These are phyloP conservation scores for Triplophysa yarkandensis DNA, from an alignment of 2,797 vertebrate species.

Conservation along the genomic window DNA sequence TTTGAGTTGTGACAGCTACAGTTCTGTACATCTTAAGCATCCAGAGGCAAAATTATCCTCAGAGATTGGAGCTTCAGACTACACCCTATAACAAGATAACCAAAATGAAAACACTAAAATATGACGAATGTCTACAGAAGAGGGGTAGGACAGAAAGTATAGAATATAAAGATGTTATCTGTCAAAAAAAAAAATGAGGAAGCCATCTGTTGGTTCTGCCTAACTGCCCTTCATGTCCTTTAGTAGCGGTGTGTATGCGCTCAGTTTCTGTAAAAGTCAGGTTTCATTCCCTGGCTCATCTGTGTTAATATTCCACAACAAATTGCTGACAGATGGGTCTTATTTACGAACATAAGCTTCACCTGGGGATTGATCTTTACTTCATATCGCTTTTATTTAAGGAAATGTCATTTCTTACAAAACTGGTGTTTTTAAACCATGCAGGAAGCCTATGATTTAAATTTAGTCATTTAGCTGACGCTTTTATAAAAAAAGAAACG, in stretches of 20 bases:
- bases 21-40: conserved; percentile 11
- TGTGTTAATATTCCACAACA: conserved; percentile 69
- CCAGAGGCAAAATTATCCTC: conserved; percentile 10
- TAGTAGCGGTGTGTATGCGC: conserved; percentile 54
- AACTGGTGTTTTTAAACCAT: conserved; percentile 2
- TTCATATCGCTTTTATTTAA: conserved; percentile 14
- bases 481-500: too few species aligned
- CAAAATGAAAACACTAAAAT: not conserved
- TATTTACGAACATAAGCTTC: conserved; percentile 65
- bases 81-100: not conserved
- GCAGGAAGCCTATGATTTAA: conserved; percentile 8
- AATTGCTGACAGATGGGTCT: conserved; percentile 68
- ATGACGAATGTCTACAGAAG: conserved; percentile 35
- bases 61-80: not conserved
- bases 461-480: too few species aligned
- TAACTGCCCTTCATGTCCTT: conserved; percentile 52
- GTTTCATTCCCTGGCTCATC: conserved; percentile 62
- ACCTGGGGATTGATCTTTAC: conserved; percentile 26
- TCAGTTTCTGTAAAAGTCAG: conserved; percentile 59
- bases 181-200: conserved; percentile 48
- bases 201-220: conserved; percentile 66
- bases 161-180: conserved; percentile 50
- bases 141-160: not conserved
- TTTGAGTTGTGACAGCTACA: conserved; percentile 17
- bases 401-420: conserved; percentile 18